phyloP scores from a whole-genome alignment of 2,113 vertebrate species.

The Cavia porcellus region DNA sequence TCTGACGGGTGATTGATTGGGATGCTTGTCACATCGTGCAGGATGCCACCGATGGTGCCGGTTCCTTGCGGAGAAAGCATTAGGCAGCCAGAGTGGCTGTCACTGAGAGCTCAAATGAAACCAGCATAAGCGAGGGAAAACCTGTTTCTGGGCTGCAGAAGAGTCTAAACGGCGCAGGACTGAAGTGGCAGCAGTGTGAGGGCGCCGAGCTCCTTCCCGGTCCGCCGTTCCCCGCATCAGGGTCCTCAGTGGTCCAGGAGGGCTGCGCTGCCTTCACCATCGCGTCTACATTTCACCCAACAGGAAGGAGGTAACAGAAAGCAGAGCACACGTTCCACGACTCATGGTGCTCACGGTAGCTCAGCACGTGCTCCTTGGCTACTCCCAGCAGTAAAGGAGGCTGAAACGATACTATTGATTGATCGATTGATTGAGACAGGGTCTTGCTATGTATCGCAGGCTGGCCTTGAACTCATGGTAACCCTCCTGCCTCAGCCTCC shows the following conservation, averaged over 20 bases:
- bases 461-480: not conserved
- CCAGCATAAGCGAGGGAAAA: not conserved
- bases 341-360: not conserved
- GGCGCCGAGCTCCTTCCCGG: no score
- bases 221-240: not conserved
- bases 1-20: conserved; percentile 66
- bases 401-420: not conserved
- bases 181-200: not conserved
- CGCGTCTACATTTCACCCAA: not conserved
- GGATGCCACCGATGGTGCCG: conserved; percentile 37
- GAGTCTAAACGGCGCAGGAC: not conserved
- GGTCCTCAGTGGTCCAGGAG: not conserved
- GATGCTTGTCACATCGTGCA: conserved; percentile 56
- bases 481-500: not conserved
- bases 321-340: not conserved
- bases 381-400: not conserved
- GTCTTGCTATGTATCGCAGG: not conserved
- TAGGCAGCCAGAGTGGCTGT: not conserved
- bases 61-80: not conserved
- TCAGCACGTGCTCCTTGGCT: not conserved
- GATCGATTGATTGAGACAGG: not conserved
- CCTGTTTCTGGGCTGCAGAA: not conserved
- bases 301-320: not conserved
- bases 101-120: conserved; percentile 41
- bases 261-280: not conserved